These are phyloP conservation scores for Engystomops pustulosus DNA, from an alignment of 2,113 vertebrate species.

Conservation along the genomic window DNA sequence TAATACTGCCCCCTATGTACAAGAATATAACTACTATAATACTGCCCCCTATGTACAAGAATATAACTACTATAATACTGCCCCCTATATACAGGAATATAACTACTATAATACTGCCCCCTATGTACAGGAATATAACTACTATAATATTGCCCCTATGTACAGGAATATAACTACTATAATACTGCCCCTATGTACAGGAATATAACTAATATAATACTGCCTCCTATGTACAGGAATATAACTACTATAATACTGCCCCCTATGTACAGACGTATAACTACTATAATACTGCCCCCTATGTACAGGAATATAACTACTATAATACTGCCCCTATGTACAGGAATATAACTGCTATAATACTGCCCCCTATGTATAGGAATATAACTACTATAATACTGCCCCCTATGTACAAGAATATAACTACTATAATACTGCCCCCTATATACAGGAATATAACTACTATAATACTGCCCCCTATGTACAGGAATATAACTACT, in stretches of 20 bases:
- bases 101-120: background rate
- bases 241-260: background rate
- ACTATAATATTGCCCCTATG: background rate
- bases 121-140: too few relatives aligned
- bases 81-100: background rate
- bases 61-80: constrained; percentile 3
- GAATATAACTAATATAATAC: constrained; percentile 3
- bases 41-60: background rate
- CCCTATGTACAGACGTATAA: background rate
- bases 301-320: constrained; percentile 1
- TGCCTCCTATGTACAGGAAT: background rate
- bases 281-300: background rate
- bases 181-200: background rate
- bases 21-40: constrained; percentile 7
- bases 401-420: background rate
- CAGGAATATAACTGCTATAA: background rate
- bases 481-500: constrained; percentile 1
- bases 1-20: background rate
- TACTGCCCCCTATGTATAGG: background rate
- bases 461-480: background rate
- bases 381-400: constrained; percentile 7
- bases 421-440: background rate
- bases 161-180: constrained; percentile 7
- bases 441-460: background rate
- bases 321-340: background rate